Conservation (phyloP, 2,797 vertebrate genomes). For the Agapornis canus region DNA sequence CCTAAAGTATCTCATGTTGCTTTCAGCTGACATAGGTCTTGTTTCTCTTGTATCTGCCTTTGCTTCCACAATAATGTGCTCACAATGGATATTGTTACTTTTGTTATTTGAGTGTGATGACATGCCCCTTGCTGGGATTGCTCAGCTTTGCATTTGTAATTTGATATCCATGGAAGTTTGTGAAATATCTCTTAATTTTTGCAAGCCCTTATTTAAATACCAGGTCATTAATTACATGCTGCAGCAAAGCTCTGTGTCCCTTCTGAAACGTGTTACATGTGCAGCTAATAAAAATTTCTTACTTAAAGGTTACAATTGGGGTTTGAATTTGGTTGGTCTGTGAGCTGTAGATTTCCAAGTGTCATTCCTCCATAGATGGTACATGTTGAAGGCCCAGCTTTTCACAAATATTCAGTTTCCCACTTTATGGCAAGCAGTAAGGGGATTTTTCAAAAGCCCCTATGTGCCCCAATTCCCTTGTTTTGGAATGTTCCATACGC, state of each 20-base stretch:
- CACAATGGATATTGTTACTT: background rate
- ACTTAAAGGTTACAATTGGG: accelerated
- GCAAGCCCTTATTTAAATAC: background rate
- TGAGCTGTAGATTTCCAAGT: background rate
- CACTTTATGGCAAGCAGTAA: background rate
- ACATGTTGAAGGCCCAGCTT: background rate
- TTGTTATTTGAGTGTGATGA: background rate
- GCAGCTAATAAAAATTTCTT: background rate
- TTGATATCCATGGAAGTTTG: background rate
- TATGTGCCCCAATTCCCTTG: accelerated
- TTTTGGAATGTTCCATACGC: background rate
- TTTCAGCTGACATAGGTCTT: accelerated
- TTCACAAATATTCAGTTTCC: background rate
- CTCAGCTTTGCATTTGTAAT: background rate
- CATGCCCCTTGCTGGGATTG: background rate
- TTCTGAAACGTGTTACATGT: background rate
- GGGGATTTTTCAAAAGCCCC: background rate
- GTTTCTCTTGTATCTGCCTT: background rate
- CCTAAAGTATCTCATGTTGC: accelerated
- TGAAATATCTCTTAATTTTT: background rate
- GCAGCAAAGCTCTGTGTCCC: background rate
- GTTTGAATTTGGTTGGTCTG: accelerated
- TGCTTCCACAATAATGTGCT: background rate
- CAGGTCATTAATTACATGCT: background rate
- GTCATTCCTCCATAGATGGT: accelerated